Percentiles rank a stretch among this genome's conserved stretches.
These are phyloP conservation scores for Drusus annulatus DNA, from an alignment of 1,140 invertebrate species.

Conservation along the genomic window DNA sequence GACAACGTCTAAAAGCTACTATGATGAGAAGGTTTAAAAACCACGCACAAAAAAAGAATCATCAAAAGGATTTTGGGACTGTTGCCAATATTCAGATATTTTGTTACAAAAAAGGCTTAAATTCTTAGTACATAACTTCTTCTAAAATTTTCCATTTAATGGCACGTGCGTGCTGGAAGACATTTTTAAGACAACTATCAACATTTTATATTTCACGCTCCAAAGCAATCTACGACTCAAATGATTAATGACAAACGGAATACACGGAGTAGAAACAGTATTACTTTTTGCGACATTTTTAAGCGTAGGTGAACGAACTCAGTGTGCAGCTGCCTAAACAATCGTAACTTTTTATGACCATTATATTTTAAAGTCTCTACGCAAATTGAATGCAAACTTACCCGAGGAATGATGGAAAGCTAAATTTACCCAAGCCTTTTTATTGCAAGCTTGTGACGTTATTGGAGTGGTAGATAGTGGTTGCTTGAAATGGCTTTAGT, in stretches of 20 bases:
- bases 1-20: too few relatives aligned
- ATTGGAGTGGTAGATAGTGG: not conserved
- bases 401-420: not conserved
- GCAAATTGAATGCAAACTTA: not conserved
- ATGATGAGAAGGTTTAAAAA: too few relatives aligned
- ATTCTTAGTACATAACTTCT: too few relatives aligned
- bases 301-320: not conserved
- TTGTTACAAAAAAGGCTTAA: too few relatives aligned
- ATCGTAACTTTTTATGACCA: not conserved
- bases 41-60: too few relatives aligned
- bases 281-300: not conserved
- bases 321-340: not conserved
- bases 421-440: not conserved
- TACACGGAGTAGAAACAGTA: not conserved
- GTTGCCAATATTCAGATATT: too few relatives aligned
- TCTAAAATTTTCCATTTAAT: too few relatives aligned
- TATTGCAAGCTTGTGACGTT: not conserved
- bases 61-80: too few relatives aligned
- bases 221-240: slow-evolving; percentile 2
- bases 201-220: not conserved
- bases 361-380: slow-evolving; percentile 7
- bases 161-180: too few relatives aligned
- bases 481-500: too few relatives aligned
- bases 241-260: not conserved
- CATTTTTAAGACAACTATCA: not conserved